Evolutionary conservation across 2,113 vertebrate genomes (phyloP).

Genomic region (Corythaeola cristata): DNA sequence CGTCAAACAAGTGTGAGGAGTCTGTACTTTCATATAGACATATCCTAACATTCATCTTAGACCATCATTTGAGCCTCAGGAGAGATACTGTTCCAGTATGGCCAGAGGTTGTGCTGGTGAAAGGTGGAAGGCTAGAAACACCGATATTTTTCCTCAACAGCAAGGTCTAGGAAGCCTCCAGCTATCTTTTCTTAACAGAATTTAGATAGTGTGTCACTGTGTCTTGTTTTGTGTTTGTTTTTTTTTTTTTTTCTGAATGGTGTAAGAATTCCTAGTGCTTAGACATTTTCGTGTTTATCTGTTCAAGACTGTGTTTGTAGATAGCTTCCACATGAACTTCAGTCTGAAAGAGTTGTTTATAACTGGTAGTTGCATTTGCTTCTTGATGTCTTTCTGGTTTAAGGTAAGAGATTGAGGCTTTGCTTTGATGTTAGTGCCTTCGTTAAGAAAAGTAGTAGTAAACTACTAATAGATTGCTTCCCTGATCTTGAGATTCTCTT

Average conservation of each 20-base stretch:
- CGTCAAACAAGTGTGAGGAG: neutral
- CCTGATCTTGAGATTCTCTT: neutral
- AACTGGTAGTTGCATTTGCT: neutral
- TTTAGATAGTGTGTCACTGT: neutral
- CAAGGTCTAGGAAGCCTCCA: neutral
- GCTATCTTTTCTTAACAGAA: neutral
- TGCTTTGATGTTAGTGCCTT: neutral
- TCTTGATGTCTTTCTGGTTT: neutral
- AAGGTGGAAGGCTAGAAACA: neutral
- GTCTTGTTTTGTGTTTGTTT: neutral
- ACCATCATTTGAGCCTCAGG: neutral
- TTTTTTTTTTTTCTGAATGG: neutral
- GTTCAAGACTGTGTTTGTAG: neutral
- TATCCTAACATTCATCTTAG: neutral
- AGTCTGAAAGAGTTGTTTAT: neutral
- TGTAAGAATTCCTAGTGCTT: neutral
- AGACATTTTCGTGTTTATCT: neutral
- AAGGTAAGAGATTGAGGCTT: neutral
- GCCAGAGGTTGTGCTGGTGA: neutral
- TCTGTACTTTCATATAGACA: neutral
- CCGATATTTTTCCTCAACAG: neutral
- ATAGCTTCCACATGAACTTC: neutral
- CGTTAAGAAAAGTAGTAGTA: neutral
- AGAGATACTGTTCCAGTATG: neutral
- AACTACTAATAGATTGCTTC: neutral